Base-by-base conservation (phyloP, 1,140 invertebrate genomes). In the Aphidius ervi region DNA sequence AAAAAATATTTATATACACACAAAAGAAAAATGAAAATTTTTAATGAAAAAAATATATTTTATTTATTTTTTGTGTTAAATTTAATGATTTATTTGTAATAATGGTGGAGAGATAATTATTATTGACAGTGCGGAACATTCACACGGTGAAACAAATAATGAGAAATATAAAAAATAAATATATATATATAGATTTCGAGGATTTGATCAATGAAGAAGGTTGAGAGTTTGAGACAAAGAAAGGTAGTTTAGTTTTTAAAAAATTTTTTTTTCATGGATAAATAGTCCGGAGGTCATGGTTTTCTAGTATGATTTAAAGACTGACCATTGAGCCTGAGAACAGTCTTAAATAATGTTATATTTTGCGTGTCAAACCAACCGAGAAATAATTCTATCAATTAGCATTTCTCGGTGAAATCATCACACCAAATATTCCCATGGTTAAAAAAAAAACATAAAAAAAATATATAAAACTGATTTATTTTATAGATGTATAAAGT, bases 371-470 rank as follows among this genome's bases (percentile, higher is more conserved):
- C 52, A 65, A 70, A 65, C 67, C 62, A 68, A 66, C 62, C 70
- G 67, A 66, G 61, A 31, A 31, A 57, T 72, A 70, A 74, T 67
- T 67, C 62, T 66, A 72, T 74, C 64, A 69, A 74, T 72, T 70
- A 72, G 69, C 68, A 71, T 71, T 69, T 68, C 64, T 59, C 63
- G 57, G 59, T 66, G 59, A 52, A 66, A 62, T 68, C 63, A 57
- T 63, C 65, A 69, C 63, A 57, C 62, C 65, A 69, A 63, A 57
- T 58, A 66, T 69, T 72, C 65, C 64, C 70, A 69, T 63, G 52
- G 63, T 62, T 60, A 48, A 49, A 10, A 48, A 54, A 16, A 6
- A 56, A 48, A 46, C 56, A 65, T 69, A 61, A 57, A 40, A 10
- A 10, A 54, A 9, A 16, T 50, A 42, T 8, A 58, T 41, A 52